Evolutionary conservation across 64 coral and sea anemone species (phyloP).

Genomic region (Anthopleura sola): DNA sequence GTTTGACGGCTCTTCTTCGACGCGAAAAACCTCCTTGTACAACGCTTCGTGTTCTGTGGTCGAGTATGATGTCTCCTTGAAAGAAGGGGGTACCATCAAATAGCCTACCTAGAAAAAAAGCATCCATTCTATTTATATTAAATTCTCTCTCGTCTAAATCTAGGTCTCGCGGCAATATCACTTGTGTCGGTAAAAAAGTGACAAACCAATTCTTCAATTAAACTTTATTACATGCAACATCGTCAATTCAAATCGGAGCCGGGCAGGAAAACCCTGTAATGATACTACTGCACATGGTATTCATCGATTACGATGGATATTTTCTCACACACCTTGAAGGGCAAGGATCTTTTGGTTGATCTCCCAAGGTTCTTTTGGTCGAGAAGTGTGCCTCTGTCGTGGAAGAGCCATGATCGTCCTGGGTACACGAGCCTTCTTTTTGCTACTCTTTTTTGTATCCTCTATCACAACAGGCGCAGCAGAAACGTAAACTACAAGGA

Average conservation of each 20-base stretch:
- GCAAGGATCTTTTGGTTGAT: conserved; percentile 73
- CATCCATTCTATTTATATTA: not conserved
- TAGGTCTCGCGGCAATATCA: not conserved
- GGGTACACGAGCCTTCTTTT: conserved; percentile 19
- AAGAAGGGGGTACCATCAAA: conserved; percentile 69
- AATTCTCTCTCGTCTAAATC: not conserved
- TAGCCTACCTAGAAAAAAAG: conserved; percentile 36
- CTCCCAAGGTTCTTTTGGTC: conserved; percentile 72
- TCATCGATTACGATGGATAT: conserved; percentile 10
- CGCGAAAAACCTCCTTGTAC: conserved; percentile 53
- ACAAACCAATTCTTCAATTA: conserved; percentile 22
- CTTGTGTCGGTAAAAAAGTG: not conserved
- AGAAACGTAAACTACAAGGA: conserved; percentile 68
- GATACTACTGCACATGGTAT: no score
- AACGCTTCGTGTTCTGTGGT: conserved; percentile 53
- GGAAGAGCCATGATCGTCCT: conserved; percentile 11
- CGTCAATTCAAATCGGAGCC: not conserved
- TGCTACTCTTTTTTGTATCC: conserved; percentile 44
- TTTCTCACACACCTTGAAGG: conserved; percentile 63
- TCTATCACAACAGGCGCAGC: conserved; percentile 69
- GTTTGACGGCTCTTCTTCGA: conserved; percentile 68
- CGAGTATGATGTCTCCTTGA: conserved; percentile 83
- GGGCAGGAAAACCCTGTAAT: conserved; percentile 1
- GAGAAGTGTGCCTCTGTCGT: not conserved
- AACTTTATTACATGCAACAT: not conserved